Base-by-base conservation (phyloP, 30 jellyfish, hydroid and myxozoan species). In the Cassiopea xamachana region DNA sequence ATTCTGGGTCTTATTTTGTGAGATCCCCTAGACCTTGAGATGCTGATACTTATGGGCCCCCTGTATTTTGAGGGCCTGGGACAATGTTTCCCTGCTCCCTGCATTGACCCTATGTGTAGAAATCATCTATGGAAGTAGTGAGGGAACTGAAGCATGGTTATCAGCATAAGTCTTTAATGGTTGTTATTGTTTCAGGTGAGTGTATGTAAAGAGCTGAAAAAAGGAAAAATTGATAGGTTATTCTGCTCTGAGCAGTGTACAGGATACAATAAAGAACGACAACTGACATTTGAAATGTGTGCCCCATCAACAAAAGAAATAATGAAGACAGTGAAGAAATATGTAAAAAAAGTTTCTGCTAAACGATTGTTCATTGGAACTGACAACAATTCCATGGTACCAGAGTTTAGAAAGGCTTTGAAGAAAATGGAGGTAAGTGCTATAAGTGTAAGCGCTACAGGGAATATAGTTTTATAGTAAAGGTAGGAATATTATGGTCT, bases 211-310 rank as follows among this genome's bases (percentile, higher is more conserved):
- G 99, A 96, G 46, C 49, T 96, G 6, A 91, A 78, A 82, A 85
- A 79, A 19, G 87, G 81, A 10, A 87, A 70, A 16, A 68, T 86
- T 7, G 80, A 18, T 12, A 85, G 79, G 18, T 3, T 96, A 14
- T 96, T 96, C 64, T 93, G 98, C 67, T 96, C 99, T 18, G 97
- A 91, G 48, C 99, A 96, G 74, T 96, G 99, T 78, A 87, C 98
- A 47, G 97, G 94, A 13, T 77, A 87, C 84, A 59, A 62, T 15
- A 46, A 61, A 43, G 90, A 92, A 44, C 80, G 80, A 44, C 82
- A 71, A 45, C 73, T 95, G 81, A 96, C 98, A 3, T 69, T 73
- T 48, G 97, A 89, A 60, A 96, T 96, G 99, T 96, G 99, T 79
- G 91, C 95, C 27, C 99, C 99, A 2, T 77, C 98, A 39, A 92